Evolutionary conservation across 2,797 vertebrate species (phyloP).

Genomic region (Linurgus olivaceus): DNA sequence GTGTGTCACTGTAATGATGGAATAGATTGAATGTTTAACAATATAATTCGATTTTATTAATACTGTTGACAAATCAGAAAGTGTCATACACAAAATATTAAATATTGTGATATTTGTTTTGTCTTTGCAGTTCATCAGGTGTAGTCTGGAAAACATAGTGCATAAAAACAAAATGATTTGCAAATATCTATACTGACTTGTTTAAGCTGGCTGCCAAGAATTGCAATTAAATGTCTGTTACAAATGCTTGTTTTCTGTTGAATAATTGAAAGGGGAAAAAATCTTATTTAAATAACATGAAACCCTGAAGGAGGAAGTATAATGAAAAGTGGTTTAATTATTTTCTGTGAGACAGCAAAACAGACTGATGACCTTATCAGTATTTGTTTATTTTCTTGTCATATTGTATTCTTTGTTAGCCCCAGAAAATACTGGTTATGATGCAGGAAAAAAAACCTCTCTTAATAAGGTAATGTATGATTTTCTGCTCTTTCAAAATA

Average conservation of each 20-base stretch:
- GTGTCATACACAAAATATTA: background rate
- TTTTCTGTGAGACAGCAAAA: constrained; percentile 34
- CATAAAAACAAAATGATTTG: background rate
- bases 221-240: background rate
- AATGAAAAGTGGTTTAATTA: constrained; percentile 9
- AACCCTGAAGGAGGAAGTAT: background rate
- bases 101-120: background rate
- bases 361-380: background rate
- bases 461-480: background rate
- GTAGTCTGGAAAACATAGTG: background rate
- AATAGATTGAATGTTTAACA: background rate
- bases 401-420: background rate
- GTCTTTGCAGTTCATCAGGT: background rate
- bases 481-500: background rate
- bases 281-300: background rate
- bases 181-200: background rate
- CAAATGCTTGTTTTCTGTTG: constrained; percentile 18
- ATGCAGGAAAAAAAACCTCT: background rate
- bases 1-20: background rate
- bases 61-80: background rate
- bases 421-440: background rate
- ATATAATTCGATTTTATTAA: background rate
- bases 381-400: constrained; percentile 1
- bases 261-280: background rate
- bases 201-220: background rate